A percentile compares a stretch with the other conserved stretches of the same genome.
Evolutionary conservation across 2,888 invertebrate genomes (phyloP).

Genomic region (Pimpla rufipes): DNA sequence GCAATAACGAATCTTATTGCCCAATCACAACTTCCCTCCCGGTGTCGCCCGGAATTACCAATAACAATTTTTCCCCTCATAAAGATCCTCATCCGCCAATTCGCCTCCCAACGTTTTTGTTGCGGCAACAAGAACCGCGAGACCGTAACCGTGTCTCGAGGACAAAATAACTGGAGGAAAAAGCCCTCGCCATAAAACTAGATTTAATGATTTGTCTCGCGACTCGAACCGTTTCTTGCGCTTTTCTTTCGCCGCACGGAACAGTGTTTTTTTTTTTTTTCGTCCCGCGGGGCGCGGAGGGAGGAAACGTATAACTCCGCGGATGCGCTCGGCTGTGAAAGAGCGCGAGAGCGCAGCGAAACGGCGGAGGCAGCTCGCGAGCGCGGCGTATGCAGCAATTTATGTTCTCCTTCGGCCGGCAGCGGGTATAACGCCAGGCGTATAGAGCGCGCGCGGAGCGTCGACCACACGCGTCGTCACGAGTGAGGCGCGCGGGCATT

Average conservation of each 20-base stretch:
- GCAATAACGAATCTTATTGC: no score
- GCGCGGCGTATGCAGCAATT: slow-evolving; percentile 49
- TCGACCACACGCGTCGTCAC: slow-evolving; percentile 65
- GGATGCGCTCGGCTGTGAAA: slow-evolving; percentile 22
- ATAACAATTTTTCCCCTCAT: no score
- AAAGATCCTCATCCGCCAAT: background rate
- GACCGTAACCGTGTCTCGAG: background rate
- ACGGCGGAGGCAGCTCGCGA: no score
- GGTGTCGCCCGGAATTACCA: no score
- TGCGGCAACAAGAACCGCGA: background rate
- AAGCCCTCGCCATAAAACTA: background rate
- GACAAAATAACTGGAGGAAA: background rate
- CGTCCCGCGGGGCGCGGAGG: background rate
- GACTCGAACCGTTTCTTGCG: slow-evolving; percentile 8
- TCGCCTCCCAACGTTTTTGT: background rate
- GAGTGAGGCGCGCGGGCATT: slow-evolving; percentile 52
- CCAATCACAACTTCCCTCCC: no score
- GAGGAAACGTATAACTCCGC: slow-evolving; percentile 34
- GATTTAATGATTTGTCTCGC: slow-evolving; percentile 14
- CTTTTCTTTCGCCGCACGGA: background rate
- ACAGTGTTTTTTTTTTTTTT: slow-evolving; percentile 2
- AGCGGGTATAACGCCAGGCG: slow-evolving; percentile 18
- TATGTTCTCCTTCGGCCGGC: slow-evolving; percentile 57
- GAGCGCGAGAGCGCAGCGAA: slow-evolving; percentile 27
- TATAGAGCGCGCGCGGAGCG: slow-evolving; percentile 9